Evolutionary conservation across 2,888 invertebrate genomes (phyloP), one percentile per base, ranked within the genome.

Genomic region (Conchocele bisecta): DNA sequence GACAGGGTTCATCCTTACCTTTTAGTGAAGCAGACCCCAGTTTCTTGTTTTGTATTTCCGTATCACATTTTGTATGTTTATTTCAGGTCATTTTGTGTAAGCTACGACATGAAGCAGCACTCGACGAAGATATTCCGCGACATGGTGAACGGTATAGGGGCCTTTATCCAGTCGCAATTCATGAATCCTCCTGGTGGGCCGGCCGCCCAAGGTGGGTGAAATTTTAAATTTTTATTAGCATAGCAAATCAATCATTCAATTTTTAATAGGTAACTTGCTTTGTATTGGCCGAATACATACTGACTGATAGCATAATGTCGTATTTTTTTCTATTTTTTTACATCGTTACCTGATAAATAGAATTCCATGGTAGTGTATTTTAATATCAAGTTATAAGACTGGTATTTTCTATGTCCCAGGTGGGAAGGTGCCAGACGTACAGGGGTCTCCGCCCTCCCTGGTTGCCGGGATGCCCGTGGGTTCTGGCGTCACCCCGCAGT

Each of bases 101-200:
- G 96, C 81, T 99, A 99, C 91, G 99, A 99, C 92, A 94, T 98
- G 92, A 96, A 97, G 89, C 96, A 96, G 13, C 92, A 93, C 74
- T 92, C 92, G 3, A 92, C 92, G 2, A 93, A 93, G 82, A 92
- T 93, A 54, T 91, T 98, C 88, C 95, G 97, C 90, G 98, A 98
- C 92, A 97, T 99, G 85, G 97, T 99, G 60, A 91, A 91, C 77
- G 91, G 89, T 15, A 79, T 91, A 7, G 98, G 97, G 17, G 96
- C 96, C 0, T 98, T 97, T 91, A 96, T 98, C 15, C 98, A 98
- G 91, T 97, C 97, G 56, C 93, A 97, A 83, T 92, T 92, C 76
- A 86, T 91, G 82, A 89, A 83, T 63, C 76, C 85, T 6, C 79
- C 86, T 1, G 79, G 81, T 31, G 83, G 85, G 20, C 83, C 83